Evolutionary conservation across 1,140 invertebrate species (phyloP).

Genomic region (Oedothorax gibbosus): DNA sequence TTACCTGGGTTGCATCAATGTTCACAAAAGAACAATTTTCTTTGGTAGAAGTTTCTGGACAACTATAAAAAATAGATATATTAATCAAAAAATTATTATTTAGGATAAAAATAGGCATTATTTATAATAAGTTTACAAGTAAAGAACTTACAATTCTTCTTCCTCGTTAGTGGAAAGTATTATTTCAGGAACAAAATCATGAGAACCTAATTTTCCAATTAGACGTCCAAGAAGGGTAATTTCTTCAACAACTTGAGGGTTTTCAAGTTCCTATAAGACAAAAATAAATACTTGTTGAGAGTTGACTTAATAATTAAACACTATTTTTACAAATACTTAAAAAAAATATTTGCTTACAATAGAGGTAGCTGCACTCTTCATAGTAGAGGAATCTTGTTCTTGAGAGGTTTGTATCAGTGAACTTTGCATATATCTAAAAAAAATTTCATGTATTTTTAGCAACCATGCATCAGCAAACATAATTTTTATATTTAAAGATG

Average conservation of each 20-base stretch:
- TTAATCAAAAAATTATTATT: constrained; percentile 2
- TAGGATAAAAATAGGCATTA: neutral
- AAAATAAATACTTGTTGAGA: neutral
- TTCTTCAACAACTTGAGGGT: constrained; percentile 45
- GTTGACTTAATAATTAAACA: too few relatives aligned
- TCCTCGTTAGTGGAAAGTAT: constrained; percentile 20
- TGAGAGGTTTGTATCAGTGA: neutral
- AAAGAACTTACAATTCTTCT: constrained; percentile 30
- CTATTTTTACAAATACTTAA: too few relatives aligned
- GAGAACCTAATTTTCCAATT: constrained; percentile 33
- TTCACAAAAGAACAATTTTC: constrained; percentile 22
- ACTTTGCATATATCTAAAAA: constrained; percentile 13
- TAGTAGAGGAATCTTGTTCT: neutral
- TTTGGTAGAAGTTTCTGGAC: neutral
- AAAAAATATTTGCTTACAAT: neutral
- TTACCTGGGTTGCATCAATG: constrained; percentile 46
- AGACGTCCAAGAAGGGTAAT: constrained; percentile 38
- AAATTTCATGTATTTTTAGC: neutral
- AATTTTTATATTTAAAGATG: neutral
- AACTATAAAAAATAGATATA: constrained; percentile 3
- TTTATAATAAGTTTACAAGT: neutral
- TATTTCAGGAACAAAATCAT: constrained; percentile 38
- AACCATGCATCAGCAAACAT: neutral
- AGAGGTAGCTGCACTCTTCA: neutral
- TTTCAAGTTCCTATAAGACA: constrained; percentile 14